A percentile compares a stretch with the other conserved stretches of the same genome.
These are phyloP conservation scores for Siniperca knerii DNA, from an alignment of 2,113 vertebrate species.

Conservation along the genomic window DNA sequence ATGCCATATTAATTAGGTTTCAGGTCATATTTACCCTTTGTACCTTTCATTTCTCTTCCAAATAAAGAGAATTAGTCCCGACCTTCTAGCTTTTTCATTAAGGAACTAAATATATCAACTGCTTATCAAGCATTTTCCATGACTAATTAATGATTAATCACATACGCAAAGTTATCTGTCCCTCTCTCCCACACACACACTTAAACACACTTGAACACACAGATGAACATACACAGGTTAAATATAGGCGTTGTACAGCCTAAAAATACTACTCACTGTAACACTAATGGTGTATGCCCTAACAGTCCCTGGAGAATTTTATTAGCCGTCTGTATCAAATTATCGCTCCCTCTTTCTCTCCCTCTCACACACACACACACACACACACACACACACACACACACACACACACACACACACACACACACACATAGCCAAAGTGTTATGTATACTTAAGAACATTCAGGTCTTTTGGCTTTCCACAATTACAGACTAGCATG, in stretches of 20 bases:
- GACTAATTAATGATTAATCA: slow-evolving; percentile 31
- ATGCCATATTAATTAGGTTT: neutral
- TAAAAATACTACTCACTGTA: slow-evolving; percentile 3
- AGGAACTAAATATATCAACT: neutral
- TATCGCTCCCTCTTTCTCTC: neutral
- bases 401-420: neutral
- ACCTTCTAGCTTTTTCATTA: neutral
- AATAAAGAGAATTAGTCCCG: neutral
- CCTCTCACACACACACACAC: neutral
- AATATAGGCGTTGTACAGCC: slow-evolving; percentile 19
- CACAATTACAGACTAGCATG: slow-evolving; percentile 52
- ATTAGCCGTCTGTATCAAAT: slow-evolving; percentile 46
- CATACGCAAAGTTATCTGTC: slow-evolving; percentile 1
- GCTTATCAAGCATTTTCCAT: neutral
- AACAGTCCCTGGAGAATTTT: slow-evolving; percentile 17
- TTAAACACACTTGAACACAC: neutral
- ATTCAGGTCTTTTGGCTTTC: slow-evolving; percentile 44
- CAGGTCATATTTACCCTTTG: neutral
- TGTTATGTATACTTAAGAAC: slow-evolving; percentile 14
- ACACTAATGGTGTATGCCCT: slow-evolving; percentile 3
- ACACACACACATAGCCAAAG: slow-evolving; percentile 2
- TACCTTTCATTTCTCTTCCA: neutral
- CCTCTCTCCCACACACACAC: neutral
- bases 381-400: neutral
- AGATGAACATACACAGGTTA: neutral